Evolutionary conservation across 2,797 vertebrate species (phyloP).

Genomic region (Naso thynnoides): DNA sequence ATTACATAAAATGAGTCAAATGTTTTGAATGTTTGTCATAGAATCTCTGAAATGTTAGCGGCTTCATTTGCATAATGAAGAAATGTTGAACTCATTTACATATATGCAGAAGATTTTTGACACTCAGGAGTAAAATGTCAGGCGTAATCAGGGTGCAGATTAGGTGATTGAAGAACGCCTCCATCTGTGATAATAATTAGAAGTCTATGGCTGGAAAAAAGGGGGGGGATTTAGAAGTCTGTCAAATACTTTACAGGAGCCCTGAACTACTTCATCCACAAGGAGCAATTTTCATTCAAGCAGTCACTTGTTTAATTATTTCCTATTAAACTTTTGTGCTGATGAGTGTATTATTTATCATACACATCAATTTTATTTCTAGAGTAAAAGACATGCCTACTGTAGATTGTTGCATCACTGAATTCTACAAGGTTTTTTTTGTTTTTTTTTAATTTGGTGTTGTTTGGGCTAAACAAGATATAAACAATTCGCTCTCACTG

Average conservation of each 20-base stretch:
- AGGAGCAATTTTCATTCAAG: conserved; percentile 56
- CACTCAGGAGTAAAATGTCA: conserved; percentile 74
- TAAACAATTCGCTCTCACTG: conserved; percentile 28
- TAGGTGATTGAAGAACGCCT: conserved; percentile 74
- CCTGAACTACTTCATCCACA: conserved; percentile 49
- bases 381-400: conserved; percentile 10
- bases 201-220: conserved; percentile 51
- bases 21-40: conserved; percentile 35
- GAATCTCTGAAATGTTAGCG: conserved; percentile 35
- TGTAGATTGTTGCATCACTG: neutral
- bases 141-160: conserved; percentile 71
- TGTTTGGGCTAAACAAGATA: conserved; percentile 8
- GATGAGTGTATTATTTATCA: conserved; percentile 46
- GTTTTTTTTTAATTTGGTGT: neutral
- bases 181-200: conserved; percentile 76
- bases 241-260: conserved; percentile 54
- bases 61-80: conserved; percentile 68
- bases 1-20: conserved; percentile 18
- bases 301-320: conserved; percentile 65
- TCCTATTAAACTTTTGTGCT: conserved; percentile 61
- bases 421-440: conserved; percentile 3
- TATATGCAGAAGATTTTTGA: conserved; percentile 55
- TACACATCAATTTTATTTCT: conserved; percentile 30
- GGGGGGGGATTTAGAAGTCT: conserved; percentile 42
- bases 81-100: conserved; percentile 60